Conservation (phyloP, 1,140 invertebrate genomes). For the Aphidius gifuensis region DNA sequence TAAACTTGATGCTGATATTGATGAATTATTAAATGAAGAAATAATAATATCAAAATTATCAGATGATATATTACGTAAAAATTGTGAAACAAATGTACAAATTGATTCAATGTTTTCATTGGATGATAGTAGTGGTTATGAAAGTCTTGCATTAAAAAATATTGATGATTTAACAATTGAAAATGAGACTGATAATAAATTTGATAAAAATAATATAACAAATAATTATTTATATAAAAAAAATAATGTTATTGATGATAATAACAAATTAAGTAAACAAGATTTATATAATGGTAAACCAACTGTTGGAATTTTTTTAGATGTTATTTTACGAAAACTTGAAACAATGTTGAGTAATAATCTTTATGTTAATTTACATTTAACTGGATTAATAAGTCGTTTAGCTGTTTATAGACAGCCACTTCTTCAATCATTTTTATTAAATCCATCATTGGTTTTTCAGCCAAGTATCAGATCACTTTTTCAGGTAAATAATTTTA, state of each 20-base stretch:
- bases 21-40: conserved; percentile 45
- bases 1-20: conserved; percentile 47
- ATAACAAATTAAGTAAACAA: conserved; percentile 20
- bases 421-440: conserved; percentile 78
- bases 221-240: neutral
- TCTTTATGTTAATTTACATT: conserved; percentile 81
- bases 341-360: conserved; percentile 83
- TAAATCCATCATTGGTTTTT: conserved; percentile 82
- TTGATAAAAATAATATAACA: conserved; percentile 22
- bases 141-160: conserved; percentile 71
- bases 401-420: conserved; percentile 86
- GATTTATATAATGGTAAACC: conserved; percentile 43
- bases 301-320: conserved; percentile 67
- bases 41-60: conserved; percentile 16
- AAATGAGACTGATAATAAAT: conserved; percentile 53
- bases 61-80: conserved; percentile 3
- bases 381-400: conserved; percentile 83
- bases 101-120: conserved; percentile 62
- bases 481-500: conserved; percentile 67
- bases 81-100: conserved; percentile 36
- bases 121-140: conserved; percentile 80
- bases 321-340: conserved; percentile 76
- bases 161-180: conserved; percentile 42
- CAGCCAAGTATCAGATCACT: conserved; percentile 88
- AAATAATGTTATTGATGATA: neutral